phyloP scores from a whole-genome alignment of 2,888 invertebrate species.

The Griposia aprilina region DNA sequence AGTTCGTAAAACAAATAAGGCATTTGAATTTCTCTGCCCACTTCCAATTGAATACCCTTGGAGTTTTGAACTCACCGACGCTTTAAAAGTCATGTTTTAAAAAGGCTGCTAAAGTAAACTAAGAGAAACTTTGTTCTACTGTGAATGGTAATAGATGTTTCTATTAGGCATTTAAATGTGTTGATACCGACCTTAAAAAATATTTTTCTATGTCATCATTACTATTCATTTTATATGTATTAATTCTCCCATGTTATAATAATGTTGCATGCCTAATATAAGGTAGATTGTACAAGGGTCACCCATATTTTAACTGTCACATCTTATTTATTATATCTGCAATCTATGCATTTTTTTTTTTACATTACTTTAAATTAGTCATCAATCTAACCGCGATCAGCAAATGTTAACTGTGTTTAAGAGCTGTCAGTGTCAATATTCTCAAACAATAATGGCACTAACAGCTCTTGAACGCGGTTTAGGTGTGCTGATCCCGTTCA shows the following conservation, averaged over 20 bases:
- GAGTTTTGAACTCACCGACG: conserved; percentile 62
- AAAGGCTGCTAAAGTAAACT: conserved; percentile 59
- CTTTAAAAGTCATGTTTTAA: conserved; percentile 71
- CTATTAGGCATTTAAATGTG: conserved; percentile 23
- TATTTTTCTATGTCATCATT: too few species aligned
- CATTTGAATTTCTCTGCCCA: conserved; percentile 72
- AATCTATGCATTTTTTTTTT: too few species aligned
- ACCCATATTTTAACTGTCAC: too few species aligned
- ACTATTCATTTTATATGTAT: too few species aligned
- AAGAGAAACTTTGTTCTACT: conserved; percentile 50
- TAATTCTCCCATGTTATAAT: too few species aligned
- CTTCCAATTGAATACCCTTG: conserved; percentile 69
- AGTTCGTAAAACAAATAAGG: conserved; percentile 70
- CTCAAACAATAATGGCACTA: neutral
- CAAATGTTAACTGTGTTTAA: neutral
- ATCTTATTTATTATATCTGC: too few species aligned
- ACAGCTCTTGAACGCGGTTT: neutral
- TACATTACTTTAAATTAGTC: too few species aligned
- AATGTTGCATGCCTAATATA: too few species aligned
- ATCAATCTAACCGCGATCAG: too few species aligned
- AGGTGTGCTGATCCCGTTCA: neutral
- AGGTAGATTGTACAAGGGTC: too few species aligned
- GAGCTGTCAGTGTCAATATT: neutral
- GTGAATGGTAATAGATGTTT: conserved; percentile 36
- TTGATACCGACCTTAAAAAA: neutral